phyloP scores from a whole-genome alignment of 2,797 vertebrate genomes.

The Alauda arvensis region DNA sequence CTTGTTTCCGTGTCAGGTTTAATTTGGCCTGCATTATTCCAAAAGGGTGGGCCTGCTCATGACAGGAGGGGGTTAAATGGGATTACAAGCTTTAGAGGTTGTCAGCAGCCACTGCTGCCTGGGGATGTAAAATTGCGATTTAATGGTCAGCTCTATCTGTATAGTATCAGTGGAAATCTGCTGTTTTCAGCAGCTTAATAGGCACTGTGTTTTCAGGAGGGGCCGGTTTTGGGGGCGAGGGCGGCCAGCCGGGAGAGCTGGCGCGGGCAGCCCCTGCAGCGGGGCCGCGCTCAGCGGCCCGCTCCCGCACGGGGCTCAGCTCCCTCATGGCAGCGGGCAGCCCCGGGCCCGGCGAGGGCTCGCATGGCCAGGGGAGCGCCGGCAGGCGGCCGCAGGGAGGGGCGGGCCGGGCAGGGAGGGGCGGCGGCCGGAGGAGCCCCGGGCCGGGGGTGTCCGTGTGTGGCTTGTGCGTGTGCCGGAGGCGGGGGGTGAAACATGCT shows the following conservation, averaged over 20 bases:
- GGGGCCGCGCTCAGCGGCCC: background rate
- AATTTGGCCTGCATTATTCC: slow-evolving; percentile 80
- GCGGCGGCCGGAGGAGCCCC: background rate
- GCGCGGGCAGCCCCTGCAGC: background rate
- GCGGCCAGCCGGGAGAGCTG: background rate
- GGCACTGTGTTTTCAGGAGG: slow-evolving; percentile 62
- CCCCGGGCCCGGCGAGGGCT: background rate
- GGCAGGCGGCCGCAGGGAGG: background rate
- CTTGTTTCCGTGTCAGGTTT: slow-evolving; percentile 81
- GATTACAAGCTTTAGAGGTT: slow-evolving; percentile 84
- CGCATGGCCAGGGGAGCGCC: background rate
- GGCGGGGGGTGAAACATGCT: background rate
- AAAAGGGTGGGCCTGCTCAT: slow-evolving; percentile 71
- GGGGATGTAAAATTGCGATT: slow-evolving; percentile 82
- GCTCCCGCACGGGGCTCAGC: background rate
- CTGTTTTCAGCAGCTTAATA: slow-evolving; percentile 77
- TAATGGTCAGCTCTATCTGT: slow-evolving; percentile 84
- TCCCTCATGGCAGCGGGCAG: background rate
- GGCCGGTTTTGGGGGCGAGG: background rate
- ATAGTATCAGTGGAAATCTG: slow-evolving; percentile 70
- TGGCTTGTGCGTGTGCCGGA: background rate
- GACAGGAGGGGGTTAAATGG: slow-evolving; percentile 86
- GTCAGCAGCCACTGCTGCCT: slow-evolving; percentile 77
- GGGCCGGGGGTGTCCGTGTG: background rate
- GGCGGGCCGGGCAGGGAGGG: background rate